Conservation (phyloP, 2,797 vertebrate species). For the Rhynchonycteris naso region DNA sequence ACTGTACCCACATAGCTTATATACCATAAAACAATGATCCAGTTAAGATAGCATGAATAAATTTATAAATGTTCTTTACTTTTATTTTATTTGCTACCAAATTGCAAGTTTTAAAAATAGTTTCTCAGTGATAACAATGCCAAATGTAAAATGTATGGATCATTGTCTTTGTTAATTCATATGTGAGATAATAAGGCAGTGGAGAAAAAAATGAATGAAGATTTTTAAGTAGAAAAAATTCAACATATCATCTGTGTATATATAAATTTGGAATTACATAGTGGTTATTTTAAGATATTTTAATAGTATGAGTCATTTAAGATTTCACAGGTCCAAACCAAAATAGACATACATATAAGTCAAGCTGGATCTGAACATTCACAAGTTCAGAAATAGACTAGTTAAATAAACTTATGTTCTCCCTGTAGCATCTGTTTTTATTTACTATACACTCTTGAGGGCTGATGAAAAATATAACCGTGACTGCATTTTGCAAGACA, state of each 20-base stretch:
- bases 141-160: conserved; percentile 32
- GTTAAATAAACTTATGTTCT: conserved; percentile 76
- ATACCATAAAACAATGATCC: conserved; percentile 17
- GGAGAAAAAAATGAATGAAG: conserved; percentile 78
- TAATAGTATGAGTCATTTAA: conserved; percentile 78
- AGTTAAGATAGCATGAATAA: not conserved
- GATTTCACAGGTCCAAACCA: conserved; percentile 74
- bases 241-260: conserved; percentile 73
- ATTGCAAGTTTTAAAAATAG: conserved; percentile 14
- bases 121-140: not conserved
- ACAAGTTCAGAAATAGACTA: conserved; percentile 73
- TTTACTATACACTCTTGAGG: conserved; percentile 58
- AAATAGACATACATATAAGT: conserved; percentile 77
- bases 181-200: conserved; percentile 47
- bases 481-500: conserved; percentile 60
- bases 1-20: conserved; percentile 16
- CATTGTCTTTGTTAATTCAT: conserved; percentile 50
- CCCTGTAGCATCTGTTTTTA: conserved; percentile 77
- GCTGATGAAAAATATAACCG: conserved; percentile 64
- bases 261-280: conserved; percentile 67
- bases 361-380: conserved; percentile 71
- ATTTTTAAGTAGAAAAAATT: conserved; percentile 77
- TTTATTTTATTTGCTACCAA: conserved; percentile 47
- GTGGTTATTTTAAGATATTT: conserved; percentile 76
- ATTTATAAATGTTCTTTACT: not conserved